Conservation (phyloP, 2,888 invertebrate genomes). For the Phortica magna region DNA sequence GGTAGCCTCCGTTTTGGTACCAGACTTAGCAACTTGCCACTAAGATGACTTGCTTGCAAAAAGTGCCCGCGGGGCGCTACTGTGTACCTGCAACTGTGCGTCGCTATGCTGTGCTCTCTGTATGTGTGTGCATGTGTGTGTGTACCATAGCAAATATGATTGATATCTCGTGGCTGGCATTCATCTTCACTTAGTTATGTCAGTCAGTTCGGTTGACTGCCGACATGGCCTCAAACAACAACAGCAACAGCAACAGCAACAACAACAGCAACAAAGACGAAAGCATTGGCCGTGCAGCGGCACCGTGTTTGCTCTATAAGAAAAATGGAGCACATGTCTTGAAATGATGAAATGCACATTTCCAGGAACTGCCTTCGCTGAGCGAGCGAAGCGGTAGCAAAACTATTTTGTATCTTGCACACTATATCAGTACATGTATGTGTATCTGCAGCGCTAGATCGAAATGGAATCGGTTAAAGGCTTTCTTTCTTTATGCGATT, state of each 20-base stretch:
- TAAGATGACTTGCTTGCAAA: background rate
- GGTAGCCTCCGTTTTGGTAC: background rate
- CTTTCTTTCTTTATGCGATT: constrained; percentile 21
- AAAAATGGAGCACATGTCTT: constrained; percentile 75
- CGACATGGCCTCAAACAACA: background rate
- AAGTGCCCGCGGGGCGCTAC: constrained; percentile 22
- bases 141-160: constrained; percentile 66
- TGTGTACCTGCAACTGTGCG: constrained; percentile 32
- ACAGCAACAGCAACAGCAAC: constrained; percentile 10
- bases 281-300: constrained; percentile 21
- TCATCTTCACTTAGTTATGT: constrained; percentile 73
- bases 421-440: constrained; percentile 5
- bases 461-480: constrained; percentile 27
- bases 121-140: constrained; percentile 33
- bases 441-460: constrained; percentile 20
- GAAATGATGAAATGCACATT: constrained; percentile 74
- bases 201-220: constrained; percentile 63
- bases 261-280: background rate
- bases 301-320: constrained; percentile 11
- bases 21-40: background rate
- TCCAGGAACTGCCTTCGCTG: constrained; percentile 64
- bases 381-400: constrained; percentile 1
- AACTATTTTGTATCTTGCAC: constrained; percentile 11
- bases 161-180: constrained; percentile 69
- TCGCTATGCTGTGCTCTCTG: constrained; percentile 37